Evolutionary conservation across 2,888 invertebrate genomes (phyloP).

Genomic region (Eristalinus sepulchralis): DNA sequence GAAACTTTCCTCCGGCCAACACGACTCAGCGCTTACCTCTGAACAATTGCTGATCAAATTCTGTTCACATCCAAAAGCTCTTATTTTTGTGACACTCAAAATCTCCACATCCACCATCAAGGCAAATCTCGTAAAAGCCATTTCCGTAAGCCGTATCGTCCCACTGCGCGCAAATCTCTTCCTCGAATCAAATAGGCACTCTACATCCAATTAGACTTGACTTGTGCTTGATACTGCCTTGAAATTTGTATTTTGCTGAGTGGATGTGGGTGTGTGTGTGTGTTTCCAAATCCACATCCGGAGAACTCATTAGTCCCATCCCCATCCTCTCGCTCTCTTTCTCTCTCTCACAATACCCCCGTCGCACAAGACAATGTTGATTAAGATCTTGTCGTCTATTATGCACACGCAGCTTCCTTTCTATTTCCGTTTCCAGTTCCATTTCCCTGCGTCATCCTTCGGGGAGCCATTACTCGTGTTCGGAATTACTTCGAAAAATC

Average conservation of each 20-base stretch:
- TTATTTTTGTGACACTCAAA: too few relatives aligned
- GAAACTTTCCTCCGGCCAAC: too few relatives aligned
- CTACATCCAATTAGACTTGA: neutral
- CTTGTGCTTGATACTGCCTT: neutral
- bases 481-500: conserved; percentile 8
- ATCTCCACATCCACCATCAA: neutral
- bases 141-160: neutral
- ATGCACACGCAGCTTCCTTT: neutral
- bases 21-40: neutral
- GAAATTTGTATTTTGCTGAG: neutral
- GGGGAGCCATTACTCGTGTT: conserved; percentile 34
- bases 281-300: neutral
- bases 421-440: neutral
- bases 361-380: conserved; percentile 21
- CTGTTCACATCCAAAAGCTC: neutral
- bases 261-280: neutral
- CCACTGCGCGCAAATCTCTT: neutral
- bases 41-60: neutral
- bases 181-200: neutral
- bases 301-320: conserved; percentile 10
- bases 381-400: conserved; percentile 18
- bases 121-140: neutral
- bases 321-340: too few relatives aligned
- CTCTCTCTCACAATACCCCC: neutral
- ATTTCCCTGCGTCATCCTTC: neutral